Conservation (phyloP, 2,113 vertebrate genomes). For the Albula goreensis region DNA sequence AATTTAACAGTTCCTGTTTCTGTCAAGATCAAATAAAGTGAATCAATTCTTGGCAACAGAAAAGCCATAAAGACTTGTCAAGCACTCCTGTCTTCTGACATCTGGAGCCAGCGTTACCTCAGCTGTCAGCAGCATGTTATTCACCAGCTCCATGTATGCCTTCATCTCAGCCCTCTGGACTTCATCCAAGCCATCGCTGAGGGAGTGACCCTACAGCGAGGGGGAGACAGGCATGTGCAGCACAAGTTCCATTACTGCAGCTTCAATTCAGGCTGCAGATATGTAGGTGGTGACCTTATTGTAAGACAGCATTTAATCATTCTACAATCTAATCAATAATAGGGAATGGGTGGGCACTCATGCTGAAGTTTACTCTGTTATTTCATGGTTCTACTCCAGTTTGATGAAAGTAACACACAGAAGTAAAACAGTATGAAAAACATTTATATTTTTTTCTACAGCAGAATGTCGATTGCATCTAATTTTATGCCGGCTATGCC, state of each 20-base stretch:
- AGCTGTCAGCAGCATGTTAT: conserved; percentile 94
- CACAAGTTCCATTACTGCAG: conserved; percentile 13
- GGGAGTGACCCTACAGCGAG: conserved; percentile 83
- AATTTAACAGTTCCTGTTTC: too few relatives aligned
- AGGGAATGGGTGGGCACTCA: conserved; percentile 31
- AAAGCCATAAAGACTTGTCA: too few relatives aligned
- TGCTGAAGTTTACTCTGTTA: not conserved
- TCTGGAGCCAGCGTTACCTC: conserved; percentile 68
- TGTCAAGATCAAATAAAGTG: too few relatives aligned
- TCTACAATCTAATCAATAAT: conserved; percentile 51
- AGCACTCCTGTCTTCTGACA: too few relatives aligned
- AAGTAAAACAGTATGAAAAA: not conserved
- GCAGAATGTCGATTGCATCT: not conserved
- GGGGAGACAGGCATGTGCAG: not conserved
- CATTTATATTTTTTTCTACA: not conserved
- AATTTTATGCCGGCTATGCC: not conserved
- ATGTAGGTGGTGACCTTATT: conserved; percentile 45
- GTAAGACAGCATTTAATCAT: conserved; percentile 54
- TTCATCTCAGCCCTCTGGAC: conserved; percentile 98
- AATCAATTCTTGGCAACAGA: too few relatives aligned
- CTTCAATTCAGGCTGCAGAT: conserved; percentile 2
- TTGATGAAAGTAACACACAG: not conserved
- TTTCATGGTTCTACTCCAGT: not conserved
- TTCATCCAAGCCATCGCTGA: conserved; percentile 91
- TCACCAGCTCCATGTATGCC: conserved; percentile 91